Conservation (phyloP, 2,888 invertebrate genomes). For the Melolontha melolontha region DNA sequence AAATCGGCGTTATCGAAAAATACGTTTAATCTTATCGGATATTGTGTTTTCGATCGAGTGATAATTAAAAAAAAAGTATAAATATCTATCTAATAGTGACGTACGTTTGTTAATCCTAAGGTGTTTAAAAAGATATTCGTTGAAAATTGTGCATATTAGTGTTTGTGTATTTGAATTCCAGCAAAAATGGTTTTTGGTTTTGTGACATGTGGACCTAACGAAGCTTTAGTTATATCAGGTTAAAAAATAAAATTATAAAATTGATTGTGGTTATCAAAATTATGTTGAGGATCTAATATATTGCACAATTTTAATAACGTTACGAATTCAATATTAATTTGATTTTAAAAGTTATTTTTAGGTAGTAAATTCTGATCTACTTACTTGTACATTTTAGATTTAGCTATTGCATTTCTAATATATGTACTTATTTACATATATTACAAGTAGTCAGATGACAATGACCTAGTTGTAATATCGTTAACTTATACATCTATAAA, state of each 20-base stretch:
- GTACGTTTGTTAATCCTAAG: conserved; percentile 9
- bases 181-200: conserved; percentile 69
- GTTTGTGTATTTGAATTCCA: not conserved
- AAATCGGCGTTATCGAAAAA: no score
- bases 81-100: not conserved
- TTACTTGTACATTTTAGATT: no score
- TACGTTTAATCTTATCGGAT: conserved; percentile 14
- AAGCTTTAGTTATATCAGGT: conserved; percentile 92
- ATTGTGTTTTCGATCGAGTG: conserved; percentile 6
- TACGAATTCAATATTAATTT: no score
- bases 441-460: no score
- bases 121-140: not conserved
- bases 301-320: no score
- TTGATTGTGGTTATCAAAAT: not conserved
- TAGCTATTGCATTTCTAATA: no score
- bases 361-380: no score
- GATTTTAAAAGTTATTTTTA: no score
- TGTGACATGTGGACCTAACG: conserved; percentile 91
- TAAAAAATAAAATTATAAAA: conserved; percentile 49
- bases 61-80: not conserved
- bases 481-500: no score
- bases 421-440: no score
- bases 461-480: no score
- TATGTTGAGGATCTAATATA: no score
- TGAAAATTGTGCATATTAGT: not conserved